Conservation (phyloP, 2,888 invertebrate species). For the Psococerastis gibbosa region DNA sequence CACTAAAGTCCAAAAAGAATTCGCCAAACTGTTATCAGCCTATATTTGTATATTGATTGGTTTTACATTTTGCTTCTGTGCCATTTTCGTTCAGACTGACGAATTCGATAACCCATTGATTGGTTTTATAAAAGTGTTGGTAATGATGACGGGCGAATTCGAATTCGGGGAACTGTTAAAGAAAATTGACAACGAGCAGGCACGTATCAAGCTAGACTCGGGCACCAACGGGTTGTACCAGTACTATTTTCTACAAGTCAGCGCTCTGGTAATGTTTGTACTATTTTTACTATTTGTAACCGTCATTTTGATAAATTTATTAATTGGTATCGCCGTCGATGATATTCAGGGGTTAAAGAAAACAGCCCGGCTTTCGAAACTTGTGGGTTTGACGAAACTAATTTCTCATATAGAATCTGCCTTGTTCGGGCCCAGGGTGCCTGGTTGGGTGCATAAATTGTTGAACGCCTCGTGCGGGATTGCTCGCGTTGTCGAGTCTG, state of each 20-base stretch:
- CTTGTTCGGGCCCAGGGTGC: conserved; percentile 58
- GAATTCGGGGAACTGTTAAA: conserved; percentile 49
- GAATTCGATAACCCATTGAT: conserved; percentile 70
- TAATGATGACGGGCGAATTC: conserved; percentile 79
- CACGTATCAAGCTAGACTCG: conserved; percentile 11
- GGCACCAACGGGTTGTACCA: conserved; percentile 29
- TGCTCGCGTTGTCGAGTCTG: conserved; percentile 62
- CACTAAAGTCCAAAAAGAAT: conserved; percentile 70
- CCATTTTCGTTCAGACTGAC: conserved; percentile 65
- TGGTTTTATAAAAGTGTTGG: conserved; percentile 64
- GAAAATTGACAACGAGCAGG: background rate
- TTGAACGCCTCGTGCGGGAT: conserved; percentile 60
- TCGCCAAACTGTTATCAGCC: conserved; percentile 66
- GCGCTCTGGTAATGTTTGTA: conserved; percentile 65
- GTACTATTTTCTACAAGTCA: conserved; percentile 57
- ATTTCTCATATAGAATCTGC: conserved; percentile 72
- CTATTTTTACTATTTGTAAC: conserved; percentile 66
- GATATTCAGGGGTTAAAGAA: conserved; percentile 72
- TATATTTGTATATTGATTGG: conserved; percentile 71
- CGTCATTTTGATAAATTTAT: conserved; percentile 65
- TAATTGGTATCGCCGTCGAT: conserved; percentile 74
- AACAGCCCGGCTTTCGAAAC: conserved; percentile 64
- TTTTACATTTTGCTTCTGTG: conserved; percentile 74
- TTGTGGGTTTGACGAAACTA: conserved; percentile 69
- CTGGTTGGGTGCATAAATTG: conserved; percentile 51